Evolutionary conservation across 2,113 vertebrate species (phyloP), one percentile per base, ranked within the genome.

Genomic region (Oophaga pumilio): DNA sequence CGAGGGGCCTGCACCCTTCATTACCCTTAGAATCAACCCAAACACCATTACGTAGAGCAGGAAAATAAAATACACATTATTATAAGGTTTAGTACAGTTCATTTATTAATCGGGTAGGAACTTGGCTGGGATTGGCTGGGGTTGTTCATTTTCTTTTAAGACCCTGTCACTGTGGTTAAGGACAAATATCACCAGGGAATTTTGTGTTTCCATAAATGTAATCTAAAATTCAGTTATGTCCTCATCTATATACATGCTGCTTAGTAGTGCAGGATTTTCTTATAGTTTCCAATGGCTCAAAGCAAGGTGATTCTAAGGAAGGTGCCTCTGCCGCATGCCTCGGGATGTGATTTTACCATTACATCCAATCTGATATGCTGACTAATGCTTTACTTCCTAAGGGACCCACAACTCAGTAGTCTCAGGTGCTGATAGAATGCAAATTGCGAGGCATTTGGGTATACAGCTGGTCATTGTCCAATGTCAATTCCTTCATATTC

Each of bases 291-390:
- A 77, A 24, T 49, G 24, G 87, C 12, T 43, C 52, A 82, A 62
- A 18, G 24, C 59, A 64, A 88, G 81, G 81, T 84, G 87, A 88
- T 83, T 88, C 57, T 66, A 68, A 84, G 73, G 59, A 84, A 84
- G 80, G 80, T 77, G 71, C 18, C 87, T 68, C 71, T 84, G 80
- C 60, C 20, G 80, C 59, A 77, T 74, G 60, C 43, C 28, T 76
- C n/a, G 43, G 62, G 56, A 56, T 74, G 62, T 76, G 66, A 74
- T 82, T 68, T 83, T 43, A 87, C 78, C 78, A 87, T 87, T 87
- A 82, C 52, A 24, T 64, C 74, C 74, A 6, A 78, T 76, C 56
- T 62, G 69, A 87, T 76, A 50, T 77, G 71, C 87, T 83, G 81
- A 84, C 71, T 83, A 56, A 76, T 77, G 71, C 50, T 84, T 88